These are phyloP conservation scores for Acanthopleura granulata DNA, from an alignment of 2,888 invertebrate genomes.

Conservation along the genomic window DNA sequence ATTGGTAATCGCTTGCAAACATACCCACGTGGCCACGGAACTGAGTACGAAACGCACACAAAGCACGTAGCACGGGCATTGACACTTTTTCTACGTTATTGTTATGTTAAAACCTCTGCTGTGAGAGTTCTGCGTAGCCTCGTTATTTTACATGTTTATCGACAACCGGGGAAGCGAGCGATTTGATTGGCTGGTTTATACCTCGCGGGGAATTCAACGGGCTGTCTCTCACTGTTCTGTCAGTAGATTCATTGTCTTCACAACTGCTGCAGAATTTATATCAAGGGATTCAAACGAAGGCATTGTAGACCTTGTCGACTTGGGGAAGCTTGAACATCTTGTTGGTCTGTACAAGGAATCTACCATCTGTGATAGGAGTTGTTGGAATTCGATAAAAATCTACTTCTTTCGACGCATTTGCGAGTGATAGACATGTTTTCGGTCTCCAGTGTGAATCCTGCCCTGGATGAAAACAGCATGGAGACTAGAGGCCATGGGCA, in stretches of 20 bases:
- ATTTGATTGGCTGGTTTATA: constrained; percentile 53
- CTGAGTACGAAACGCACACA: no score
- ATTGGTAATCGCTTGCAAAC: no score
- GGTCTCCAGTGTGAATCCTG: constrained; percentile 9
- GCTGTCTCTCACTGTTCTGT: constrained; percentile 34
- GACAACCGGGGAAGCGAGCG: neutral
- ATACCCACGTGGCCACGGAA: no score
- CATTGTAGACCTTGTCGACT: no score
- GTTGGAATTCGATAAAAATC: no score
- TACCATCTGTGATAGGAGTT: no score
- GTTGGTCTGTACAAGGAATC: no score
- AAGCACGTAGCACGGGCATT: no score
- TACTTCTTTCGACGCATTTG: neutral
- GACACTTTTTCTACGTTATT: neutral
- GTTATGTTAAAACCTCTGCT: constrained; percentile 7
- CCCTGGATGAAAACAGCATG: constrained; percentile 13
- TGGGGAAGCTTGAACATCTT: no score
- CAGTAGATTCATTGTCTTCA: constrained; percentile 18
- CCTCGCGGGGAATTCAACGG: constrained; percentile 61
- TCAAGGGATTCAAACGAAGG: neutral
- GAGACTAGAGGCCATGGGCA: neutral
- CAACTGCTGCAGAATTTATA: neutral
- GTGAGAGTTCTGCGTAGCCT: neutral
- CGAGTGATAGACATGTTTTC: neutral
- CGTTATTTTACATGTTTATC: neutral